A percentile compares a stretch with the other conserved stretches of the same genome.
Evolutionary conservation across 2,888 invertebrate species (phyloP).

Genomic region (Caenorhabditis doughertyi): DNA sequence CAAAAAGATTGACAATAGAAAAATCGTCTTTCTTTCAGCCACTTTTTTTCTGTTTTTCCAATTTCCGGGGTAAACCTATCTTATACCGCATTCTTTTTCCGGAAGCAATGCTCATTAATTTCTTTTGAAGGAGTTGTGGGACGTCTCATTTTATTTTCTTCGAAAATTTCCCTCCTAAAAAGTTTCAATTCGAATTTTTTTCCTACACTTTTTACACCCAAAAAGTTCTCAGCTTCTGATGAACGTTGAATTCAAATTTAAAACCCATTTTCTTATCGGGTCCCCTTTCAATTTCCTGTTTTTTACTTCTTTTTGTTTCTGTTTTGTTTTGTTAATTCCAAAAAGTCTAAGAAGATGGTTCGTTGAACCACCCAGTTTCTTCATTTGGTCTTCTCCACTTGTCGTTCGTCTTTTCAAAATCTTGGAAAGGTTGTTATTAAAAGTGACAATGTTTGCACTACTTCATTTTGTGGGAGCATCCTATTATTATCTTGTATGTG

Average conservation of each 20-base stretch:
- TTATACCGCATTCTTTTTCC: constrained; percentile 3
- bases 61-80: constrained; percentile 42
- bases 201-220: constrained; percentile 2
- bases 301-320: constrained; percentile 1
- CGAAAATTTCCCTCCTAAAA: too few relatives aligned
- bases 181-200: not conserved
- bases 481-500: not conserved
- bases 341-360: not conserved
- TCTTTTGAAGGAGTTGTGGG: not conserved
- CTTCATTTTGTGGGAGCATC: not conserved
- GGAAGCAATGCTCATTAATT: constrained; percentile 35
- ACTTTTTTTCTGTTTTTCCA: constrained; percentile 35
- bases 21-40: constrained; percentile 1
- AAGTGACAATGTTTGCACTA: not conserved
- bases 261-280: not conserved
- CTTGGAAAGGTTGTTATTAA: not conserved
- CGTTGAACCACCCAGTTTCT: not conserved
- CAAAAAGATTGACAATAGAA: not conserved
- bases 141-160: not conserved
- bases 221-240: constrained; percentile 5
- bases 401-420: not conserved
- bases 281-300: constrained; percentile 22
- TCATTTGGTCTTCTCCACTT: not conserved
- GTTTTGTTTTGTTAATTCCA: not conserved
- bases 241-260: constrained; percentile 14